Percentiles rank a stretch among this genome's conserved stretches.
Conservation (phyloP, 2,888 invertebrate genomes). For the Chaitophorus viminalis region DNA sequence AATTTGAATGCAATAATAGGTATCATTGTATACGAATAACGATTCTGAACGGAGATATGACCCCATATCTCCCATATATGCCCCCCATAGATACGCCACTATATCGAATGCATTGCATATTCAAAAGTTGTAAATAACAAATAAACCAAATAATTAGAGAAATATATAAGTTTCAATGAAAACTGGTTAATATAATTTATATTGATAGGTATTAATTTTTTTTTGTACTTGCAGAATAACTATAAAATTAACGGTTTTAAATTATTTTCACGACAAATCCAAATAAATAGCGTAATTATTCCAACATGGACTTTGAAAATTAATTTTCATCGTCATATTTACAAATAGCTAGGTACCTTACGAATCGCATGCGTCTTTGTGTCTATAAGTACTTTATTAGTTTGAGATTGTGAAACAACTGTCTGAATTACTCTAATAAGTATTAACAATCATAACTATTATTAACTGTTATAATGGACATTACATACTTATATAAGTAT, state of each 20-base stretch:
- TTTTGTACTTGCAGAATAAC: no score
- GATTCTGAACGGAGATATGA: no score
- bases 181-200: background rate
- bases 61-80: no score
- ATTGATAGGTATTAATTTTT: background rate
- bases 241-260: background rate
- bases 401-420: background rate
- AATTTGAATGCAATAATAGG: no score
- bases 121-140: background rate
- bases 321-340: background rate
- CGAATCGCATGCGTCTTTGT: background rate
- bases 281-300: slow-evolving; percentile 29
- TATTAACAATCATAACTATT: background rate
- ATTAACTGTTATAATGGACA: background rate
- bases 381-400: background rate
- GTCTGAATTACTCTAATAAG: background rate
- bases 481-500: background rate
- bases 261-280: background rate
- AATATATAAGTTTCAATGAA: background rate
- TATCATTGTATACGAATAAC: no score
- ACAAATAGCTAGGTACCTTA: background rate
- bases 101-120: background rate
- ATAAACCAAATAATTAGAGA: background rate
- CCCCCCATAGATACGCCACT: no score
- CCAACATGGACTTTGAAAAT: background rate